Conservation (phyloP, 2,888 invertebrate species). For the Branchellion lobata region DNA sequence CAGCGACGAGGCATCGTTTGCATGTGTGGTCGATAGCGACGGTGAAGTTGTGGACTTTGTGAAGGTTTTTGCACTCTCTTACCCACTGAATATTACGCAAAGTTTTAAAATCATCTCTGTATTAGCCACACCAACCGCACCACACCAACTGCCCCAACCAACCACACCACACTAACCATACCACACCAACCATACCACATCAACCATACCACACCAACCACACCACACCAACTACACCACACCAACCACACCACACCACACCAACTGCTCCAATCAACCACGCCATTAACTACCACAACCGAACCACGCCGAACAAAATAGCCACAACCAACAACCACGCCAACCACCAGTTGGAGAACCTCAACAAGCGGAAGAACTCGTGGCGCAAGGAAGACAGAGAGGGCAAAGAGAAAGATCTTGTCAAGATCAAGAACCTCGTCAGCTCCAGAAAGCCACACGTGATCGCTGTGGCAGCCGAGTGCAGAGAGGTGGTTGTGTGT, state of each 20-base stretch:
- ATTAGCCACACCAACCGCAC: too few relatives aligned
- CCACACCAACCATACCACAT: too few relatives aligned
- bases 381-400: conserved; percentile 71
- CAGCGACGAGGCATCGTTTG: conserved; percentile 73
- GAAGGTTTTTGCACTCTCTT: conserved; percentile 69
- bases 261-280: too few relatives aligned
- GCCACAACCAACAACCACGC: conserved; percentile 61
- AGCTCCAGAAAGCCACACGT: conserved; percentile 88
- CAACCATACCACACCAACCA: too few relatives aligned
- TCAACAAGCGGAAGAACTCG: conserved; percentile 79
- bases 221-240: too few relatives aligned
- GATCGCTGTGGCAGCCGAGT: conserved; percentile 85
- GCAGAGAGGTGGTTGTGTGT: conserved; percentile 63
- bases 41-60: conserved; percentile 90
- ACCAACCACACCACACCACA: too few relatives aligned
- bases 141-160: too few relatives aligned
- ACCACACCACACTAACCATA: too few relatives aligned
- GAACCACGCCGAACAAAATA: too few relatives aligned
- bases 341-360: conserved; percentile 62
- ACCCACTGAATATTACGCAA: too few relatives aligned
- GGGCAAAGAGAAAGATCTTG: conserved; percentile 66
- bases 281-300: too few relatives aligned
- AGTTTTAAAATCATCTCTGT: too few relatives aligned
- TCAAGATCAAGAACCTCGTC: conserved; percentile 78
- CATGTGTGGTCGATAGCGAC: conserved; percentile 80